Conservation (phyloP, 2,888 invertebrate genomes). For the Lydus trimaculatus region DNA sequence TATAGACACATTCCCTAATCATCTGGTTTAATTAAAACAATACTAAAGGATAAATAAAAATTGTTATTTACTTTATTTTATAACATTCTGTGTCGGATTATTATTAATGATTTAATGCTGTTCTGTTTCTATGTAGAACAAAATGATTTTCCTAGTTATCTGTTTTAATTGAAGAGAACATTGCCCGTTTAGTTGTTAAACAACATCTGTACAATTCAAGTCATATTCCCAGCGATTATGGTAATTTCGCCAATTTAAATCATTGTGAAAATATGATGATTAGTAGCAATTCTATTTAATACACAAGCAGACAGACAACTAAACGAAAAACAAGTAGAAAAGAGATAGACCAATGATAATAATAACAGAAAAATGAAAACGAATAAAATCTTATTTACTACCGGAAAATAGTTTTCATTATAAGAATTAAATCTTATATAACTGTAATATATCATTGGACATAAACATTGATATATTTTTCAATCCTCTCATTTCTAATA, state of each 20-base stretch:
- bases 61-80: too few relatives aligned
- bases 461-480: too few relatives aligned
- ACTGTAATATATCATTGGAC: not conserved
- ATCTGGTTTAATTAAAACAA: too few relatives aligned
- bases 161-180: constrained; percentile 30
- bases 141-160: constrained; percentile 3
- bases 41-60: too few relatives aligned
- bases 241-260: constrained; percentile 6
- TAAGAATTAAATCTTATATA: not conserved
- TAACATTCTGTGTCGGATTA: too few relatives aligned
- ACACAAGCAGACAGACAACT: not conserved
- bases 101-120: not conserved
- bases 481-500: not conserved
- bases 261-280: constrained; percentile 2
- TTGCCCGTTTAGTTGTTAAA: constrained; percentile 20
- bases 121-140: not conserved
- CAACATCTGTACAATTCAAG: constrained; percentile 5
- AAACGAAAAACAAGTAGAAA: not conserved
- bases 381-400: not conserved
- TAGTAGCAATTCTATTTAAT: constrained; percentile 1
- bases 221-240: constrained; percentile 3
- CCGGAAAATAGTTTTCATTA: not conserved
- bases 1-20: too few relatives aligned
- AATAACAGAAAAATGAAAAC: not conserved
- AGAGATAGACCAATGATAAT: not conserved